phyloP scores from a whole-genome alignment of 2,797 vertebrate genomes.

The Thamnophis elegans region DNA sequence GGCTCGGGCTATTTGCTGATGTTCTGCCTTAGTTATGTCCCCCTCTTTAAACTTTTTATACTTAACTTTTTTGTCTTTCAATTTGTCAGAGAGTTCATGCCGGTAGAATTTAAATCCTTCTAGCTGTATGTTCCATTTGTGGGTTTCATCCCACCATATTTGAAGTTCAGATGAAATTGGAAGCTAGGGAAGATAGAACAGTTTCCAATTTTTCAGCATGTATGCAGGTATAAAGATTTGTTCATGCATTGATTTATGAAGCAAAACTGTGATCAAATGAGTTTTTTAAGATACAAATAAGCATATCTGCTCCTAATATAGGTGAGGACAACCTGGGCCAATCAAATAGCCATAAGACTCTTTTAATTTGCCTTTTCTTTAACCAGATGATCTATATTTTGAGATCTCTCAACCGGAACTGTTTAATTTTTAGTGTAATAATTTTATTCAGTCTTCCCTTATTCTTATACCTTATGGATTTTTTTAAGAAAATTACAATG shows the following conservation, averaged over 20 bases:
- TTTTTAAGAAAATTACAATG: conserved; percentile 13
- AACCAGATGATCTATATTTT: neutral
- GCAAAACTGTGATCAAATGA: neutral
- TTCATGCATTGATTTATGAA: neutral
- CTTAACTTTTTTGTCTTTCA: no score
- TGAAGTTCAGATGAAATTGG: neutral
- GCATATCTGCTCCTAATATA: conserved; percentile 4
- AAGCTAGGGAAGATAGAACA: neutral
- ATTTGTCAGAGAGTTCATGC: no score
- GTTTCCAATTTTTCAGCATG: neutral
- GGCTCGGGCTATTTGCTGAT: no score
- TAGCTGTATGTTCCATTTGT: no score
- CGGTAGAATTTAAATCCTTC: no score
- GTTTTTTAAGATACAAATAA: conserved; percentile 4
- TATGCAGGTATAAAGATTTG: neutral
- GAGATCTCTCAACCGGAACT: neutral
- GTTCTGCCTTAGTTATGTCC: no score
- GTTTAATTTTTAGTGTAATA: neutral
- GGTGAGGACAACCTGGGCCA: conserved; percentile 16
- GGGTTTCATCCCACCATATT: neutral
- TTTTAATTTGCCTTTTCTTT: neutral
- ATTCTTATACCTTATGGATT: neutral
- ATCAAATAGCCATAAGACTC: conserved; percentile 12
- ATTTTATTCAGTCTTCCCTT: conserved; percentile 8
- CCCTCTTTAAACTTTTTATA: no score